These are phyloP conservation scores for Myiotriccus ornatus DNA, from an alignment of 2,797 vertebrate species.

Conservation along the genomic window DNA sequence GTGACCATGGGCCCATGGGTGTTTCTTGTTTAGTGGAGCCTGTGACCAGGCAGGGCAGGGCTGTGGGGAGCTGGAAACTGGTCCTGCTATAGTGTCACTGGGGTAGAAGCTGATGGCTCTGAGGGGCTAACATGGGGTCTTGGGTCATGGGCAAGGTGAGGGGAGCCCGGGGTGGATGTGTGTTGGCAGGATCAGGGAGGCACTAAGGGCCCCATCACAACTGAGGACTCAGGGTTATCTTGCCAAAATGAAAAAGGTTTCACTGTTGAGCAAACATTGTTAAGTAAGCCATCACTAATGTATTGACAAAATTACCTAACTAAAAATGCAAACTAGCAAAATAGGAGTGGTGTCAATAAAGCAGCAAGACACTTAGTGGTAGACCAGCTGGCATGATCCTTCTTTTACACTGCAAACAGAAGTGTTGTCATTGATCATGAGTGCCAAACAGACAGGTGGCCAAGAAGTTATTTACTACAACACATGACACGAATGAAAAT, in stretches of 20 bases:
- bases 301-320: neutral
- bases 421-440: neutral
- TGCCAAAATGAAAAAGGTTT: neutral
- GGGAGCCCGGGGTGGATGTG: fast-evolving
- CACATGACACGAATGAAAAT: neutral
- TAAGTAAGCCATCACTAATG: neutral
- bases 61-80: fast-evolving
- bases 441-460: neutral
- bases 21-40: neutral
- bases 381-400: neutral
- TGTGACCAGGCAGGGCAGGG: neutral
- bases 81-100: fast-evolving
- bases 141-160: fast-evolving
- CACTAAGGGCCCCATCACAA: neutral
- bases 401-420: neutral
- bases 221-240: neutral
- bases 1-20: fast-evolving
- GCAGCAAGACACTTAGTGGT: neutral
- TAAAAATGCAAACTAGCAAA: neutral
- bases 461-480: neutral
- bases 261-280: neutral
- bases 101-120: neutral
- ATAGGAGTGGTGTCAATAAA: neutral
- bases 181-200: fast-evolving
- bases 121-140: fast-evolving